Percentiles rank a stretch among this genome's conserved stretches.
Conservation (phyloP, 2,113 vertebrate species). For the Atrichornis clamosus region DNA sequence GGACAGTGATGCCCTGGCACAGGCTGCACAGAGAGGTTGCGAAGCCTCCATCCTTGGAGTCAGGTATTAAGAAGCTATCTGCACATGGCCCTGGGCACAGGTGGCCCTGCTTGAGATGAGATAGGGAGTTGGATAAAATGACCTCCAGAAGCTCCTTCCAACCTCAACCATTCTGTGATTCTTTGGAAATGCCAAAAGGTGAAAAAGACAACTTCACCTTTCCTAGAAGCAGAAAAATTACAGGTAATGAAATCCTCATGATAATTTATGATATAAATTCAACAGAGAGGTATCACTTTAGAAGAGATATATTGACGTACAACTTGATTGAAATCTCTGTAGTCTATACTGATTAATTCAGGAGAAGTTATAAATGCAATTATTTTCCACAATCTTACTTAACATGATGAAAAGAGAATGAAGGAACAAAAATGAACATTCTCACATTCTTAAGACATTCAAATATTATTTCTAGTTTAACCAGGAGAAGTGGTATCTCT, state of each 20-base stretch:
- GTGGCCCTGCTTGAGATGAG: not conserved
- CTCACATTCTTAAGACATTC: not conserved
- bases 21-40: not conserved
- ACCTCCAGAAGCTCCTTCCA: not conserved
- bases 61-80: not conserved
- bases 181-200: not conserved
- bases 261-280: not conserved
- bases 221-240: not conserved
- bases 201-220: not conserved
- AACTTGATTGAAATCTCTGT: not conserved
- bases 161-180: not conserved
- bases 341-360: not conserved
- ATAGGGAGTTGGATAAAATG: not conserved
- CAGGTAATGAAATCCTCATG: not conserved
- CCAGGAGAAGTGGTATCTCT: not conserved
- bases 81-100: not conserved
- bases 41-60: not conserved
- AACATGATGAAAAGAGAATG: not conserved
- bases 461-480: not conserved
- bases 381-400: not conserved
- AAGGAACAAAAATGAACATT: not conserved
- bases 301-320: not conserved
- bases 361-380: not conserved
- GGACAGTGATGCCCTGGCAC: rapidly evolving
- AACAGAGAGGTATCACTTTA: not conserved